Percentiles rank a stretch among this genome's conserved stretches.
Conservation (phyloP, 2,888 invertebrate species). For the Sisyra nigra region DNA sequence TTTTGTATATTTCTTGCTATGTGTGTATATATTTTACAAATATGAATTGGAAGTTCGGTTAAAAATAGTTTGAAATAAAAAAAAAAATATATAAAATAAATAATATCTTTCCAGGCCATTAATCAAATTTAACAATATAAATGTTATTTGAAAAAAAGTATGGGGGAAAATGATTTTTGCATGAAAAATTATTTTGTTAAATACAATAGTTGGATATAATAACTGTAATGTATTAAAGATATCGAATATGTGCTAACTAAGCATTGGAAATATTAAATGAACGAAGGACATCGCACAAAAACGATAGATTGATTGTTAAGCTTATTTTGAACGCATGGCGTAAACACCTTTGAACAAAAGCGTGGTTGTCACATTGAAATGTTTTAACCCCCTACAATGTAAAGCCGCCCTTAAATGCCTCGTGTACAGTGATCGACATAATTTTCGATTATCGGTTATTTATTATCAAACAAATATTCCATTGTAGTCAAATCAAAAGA, state of each 20-base stretch:
- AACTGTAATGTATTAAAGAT: too few relatives aligned
- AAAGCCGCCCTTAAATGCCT: too few relatives aligned
- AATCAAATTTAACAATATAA: slow-evolving; percentile 7
- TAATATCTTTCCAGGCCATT: slow-evolving; percentile 5
- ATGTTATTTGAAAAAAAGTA: slow-evolving; percentile 1
- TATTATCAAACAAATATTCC: too few relatives aligned
- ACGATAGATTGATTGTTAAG: too few relatives aligned
- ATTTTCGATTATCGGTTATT: too few relatives aligned
- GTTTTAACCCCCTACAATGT: slow-evolving; percentile 1
- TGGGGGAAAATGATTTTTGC: slow-evolving; percentile 14
- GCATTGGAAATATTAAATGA: too few relatives aligned
- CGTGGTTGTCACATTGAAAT: slow-evolving; percentile 1
- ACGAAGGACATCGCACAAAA: too few relatives aligned
- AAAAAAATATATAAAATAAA: slow-evolving; percentile 4
- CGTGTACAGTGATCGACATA: too few relatives aligned
- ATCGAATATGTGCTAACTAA: too few relatives aligned
- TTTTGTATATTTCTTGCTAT: too few relatives aligned
- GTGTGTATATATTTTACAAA: slow-evolving; percentile 2
- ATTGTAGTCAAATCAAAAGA: too few relatives aligned
- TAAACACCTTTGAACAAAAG: slow-evolving; percentile 4
- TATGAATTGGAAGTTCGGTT: not conserved
- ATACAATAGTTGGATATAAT: too few relatives aligned
- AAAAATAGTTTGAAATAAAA: not conserved
- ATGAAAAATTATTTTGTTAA: slow-evolving; percentile 17
- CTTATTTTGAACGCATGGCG: not conserved